Evolutionary conservation across 2,888 invertebrate genomes (phyloP).

Genomic region (Drosophila mimica): DNA sequence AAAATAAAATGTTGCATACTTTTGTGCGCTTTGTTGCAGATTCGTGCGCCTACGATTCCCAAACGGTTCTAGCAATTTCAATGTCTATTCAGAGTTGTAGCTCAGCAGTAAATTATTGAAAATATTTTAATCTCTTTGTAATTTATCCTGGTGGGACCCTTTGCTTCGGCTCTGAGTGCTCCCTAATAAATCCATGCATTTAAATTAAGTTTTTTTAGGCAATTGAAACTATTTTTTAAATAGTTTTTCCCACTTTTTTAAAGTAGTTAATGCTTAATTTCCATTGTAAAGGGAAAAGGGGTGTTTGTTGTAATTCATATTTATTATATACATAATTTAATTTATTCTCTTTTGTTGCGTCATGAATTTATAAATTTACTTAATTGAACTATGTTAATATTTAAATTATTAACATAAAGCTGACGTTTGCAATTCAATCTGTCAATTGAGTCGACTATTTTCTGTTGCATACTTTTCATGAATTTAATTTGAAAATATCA

Average conservation of each 20-base stretch:
- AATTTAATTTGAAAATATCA: background rate
- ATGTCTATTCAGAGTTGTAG: background rate
- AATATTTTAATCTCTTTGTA: conserved; percentile 73
- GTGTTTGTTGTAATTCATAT: too few species aligned
- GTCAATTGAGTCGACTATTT: background rate
- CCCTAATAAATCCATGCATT: conserved; percentile 47
- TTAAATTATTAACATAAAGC: background rate
- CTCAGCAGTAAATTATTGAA: conserved; percentile 21
- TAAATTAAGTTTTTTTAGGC: background rate
- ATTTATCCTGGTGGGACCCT: conserved; percentile 84
- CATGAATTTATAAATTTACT: background rate
- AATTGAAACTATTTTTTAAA: too few species aligned
- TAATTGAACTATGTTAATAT: background rate
- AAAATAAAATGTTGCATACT: conserved; percentile 53
- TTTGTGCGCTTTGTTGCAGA: conserved; percentile 8
- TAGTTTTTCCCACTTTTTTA: too few species aligned
- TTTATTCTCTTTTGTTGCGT: background rate
- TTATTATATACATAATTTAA: background rate
- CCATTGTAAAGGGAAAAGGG: too few species aligned
- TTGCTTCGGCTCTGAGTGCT: conserved; percentile 79
- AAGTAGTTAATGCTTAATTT: too few species aligned
- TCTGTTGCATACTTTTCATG: conserved; percentile 30
- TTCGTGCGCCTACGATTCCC: conserved; percentile 60
- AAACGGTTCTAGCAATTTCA: conserved; percentile 43
- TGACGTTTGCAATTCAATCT: background rate